Conservation (phyloP, 2,888 invertebrate genomes). For the Melolontha melolontha region DNA sequence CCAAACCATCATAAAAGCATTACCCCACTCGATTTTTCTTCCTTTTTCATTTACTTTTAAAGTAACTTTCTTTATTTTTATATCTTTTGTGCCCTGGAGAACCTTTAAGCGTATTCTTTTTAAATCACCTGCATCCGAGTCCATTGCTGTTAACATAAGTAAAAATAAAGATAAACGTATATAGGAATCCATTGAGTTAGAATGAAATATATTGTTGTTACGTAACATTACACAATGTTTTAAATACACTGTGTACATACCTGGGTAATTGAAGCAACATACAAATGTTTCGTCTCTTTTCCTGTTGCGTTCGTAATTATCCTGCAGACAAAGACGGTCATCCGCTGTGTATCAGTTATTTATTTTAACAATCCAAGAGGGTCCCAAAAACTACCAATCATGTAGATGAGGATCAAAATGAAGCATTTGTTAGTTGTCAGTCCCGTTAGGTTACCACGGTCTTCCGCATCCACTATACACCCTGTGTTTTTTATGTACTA, state of each 20-base stretch:
- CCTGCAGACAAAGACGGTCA: conserved; percentile 30
- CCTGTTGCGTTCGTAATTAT: not conserved
- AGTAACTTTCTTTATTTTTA: conserved; percentile 48
- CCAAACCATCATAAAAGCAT: conserved; percentile 49
- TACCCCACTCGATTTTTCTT: conserved; percentile 44
- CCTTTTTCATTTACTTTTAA: conserved; percentile 43
- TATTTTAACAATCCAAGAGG: conserved; percentile 43
- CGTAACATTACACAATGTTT: conserved; percentile 40
- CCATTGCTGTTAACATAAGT: conserved; percentile 23
- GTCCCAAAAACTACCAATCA: conserved; percentile 52
- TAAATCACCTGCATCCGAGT: conserved; percentile 34
- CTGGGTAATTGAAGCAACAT: conserved; percentile 32
- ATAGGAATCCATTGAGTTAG: conserved; percentile 3
- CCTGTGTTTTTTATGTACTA: conserved; percentile 50
- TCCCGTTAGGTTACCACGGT: conserved; percentile 53
- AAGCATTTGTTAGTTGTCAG: conserved; percentile 51
- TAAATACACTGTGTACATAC: conserved; percentile 30
- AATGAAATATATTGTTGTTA: conserved; percentile 34
- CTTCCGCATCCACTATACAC: conserved; percentile 54
- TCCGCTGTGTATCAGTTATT: conserved; percentile 31
- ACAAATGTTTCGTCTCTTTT: conserved; percentile 27
- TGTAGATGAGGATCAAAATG: conserved; percentile 52
- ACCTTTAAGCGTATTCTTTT: conserved; percentile 45
- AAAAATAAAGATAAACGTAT: conserved; percentile 23
- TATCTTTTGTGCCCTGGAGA: conserved; percentile 48